A percentile compares a stretch with the other conserved stretches of the same genome.
Evolutionary conservation across 1,140 invertebrate species (phyloP).

Genomic region (Acromyrmex charruanus): DNA sequence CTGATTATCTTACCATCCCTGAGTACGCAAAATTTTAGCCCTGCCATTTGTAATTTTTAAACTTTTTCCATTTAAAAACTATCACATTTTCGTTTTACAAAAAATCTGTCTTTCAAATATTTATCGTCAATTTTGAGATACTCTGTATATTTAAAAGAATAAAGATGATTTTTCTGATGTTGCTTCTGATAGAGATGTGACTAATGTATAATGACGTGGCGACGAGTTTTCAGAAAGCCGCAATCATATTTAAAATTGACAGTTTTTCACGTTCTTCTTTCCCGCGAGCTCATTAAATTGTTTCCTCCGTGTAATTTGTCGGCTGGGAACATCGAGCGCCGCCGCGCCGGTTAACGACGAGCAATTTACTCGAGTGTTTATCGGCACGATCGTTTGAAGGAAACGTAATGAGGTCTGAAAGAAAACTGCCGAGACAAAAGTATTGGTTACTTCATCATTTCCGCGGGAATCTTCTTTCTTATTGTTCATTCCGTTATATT

Average conservation of each 20-base stretch:
- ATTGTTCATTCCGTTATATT: slow-evolving; percentile 27
- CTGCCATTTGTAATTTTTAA: too few relatives aligned
- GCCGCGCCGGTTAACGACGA: slow-evolving; percentile 69
- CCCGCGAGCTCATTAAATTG: slow-evolving; percentile 68
- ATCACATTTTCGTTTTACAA: too few relatives aligned
- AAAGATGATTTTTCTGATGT: background rate
- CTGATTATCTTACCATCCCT: too few relatives aligned
- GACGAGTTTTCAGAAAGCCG: slow-evolving; percentile 61
- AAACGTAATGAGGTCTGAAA: slow-evolving; percentile 74
- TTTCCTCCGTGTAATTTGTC: slow-evolving; percentile 72
- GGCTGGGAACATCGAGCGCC: slow-evolving; percentile 46
- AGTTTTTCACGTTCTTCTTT: slow-evolving; percentile 71
- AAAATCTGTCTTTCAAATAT: too few relatives aligned
- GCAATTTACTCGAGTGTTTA: slow-evolving; percentile 78
- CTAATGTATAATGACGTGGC: slow-evolving; percentile 46
- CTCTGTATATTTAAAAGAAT: background rate
- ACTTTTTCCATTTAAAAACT: too few relatives aligned
- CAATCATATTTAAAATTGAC: slow-evolving; percentile 79
- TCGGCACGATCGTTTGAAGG: slow-evolving; percentile 73
- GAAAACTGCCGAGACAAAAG: slow-evolving; percentile 67
- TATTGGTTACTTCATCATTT: slow-evolving; percentile 63
- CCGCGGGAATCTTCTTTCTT: slow-evolving; percentile 32
- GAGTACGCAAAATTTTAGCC: too few relatives aligned
- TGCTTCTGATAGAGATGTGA: slow-evolving; percentile 2
- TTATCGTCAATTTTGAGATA: too few relatives aligned